These are phyloP conservation scores for Adelges cooleyi DNA, from an alignment of 1,140 invertebrate species.

Conservation along the genomic window DNA sequence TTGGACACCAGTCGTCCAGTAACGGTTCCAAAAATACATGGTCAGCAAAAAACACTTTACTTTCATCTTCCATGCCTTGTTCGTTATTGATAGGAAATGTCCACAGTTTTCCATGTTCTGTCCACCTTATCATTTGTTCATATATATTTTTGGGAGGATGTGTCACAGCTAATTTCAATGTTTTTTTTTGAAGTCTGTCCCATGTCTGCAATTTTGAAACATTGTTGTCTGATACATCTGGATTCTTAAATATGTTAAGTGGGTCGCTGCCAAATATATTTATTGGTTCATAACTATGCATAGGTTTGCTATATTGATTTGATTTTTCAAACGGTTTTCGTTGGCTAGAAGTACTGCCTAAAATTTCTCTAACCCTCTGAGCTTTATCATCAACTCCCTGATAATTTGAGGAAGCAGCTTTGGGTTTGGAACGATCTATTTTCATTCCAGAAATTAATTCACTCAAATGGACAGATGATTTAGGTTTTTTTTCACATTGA, in stretches of 20 bases:
- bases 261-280: constrained; percentile 17
- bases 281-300: constrained; percentile 12
- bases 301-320: constrained; percentile 4
- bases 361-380: not conserved
- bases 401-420: not conserved
- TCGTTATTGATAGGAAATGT: constrained; percentile 96
- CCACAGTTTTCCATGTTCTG: constrained; percentile 89
- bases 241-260: constrained; percentile 26
- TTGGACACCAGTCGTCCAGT: constrained; percentile 78
- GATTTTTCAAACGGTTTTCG: constrained; percentile 6
- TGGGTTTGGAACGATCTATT: not conserved
- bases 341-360: not conserved
- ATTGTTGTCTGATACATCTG: constrained; percentile 30
- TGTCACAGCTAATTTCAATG: constrained; percentile 50
- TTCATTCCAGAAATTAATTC: constrained; percentile 19
- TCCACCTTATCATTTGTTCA: constrained; percentile 88
- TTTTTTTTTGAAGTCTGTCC: constrained; percentile 50
- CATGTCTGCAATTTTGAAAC: constrained; percentile 50
- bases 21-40: constrained; percentile 86
- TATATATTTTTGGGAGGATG: constrained; percentile 77
- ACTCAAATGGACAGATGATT: constrained; percentile 7
- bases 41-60: constrained; percentile 69
- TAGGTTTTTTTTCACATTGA: not conserved
- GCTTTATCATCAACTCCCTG: constrained; percentile 1
- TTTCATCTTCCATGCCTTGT: constrained; percentile 74